Percentiles rank a stretch among this genome's conserved stretches.
Conservation (phyloP, 1,140 invertebrate species). For the Lasioglossum albipes region DNA sequence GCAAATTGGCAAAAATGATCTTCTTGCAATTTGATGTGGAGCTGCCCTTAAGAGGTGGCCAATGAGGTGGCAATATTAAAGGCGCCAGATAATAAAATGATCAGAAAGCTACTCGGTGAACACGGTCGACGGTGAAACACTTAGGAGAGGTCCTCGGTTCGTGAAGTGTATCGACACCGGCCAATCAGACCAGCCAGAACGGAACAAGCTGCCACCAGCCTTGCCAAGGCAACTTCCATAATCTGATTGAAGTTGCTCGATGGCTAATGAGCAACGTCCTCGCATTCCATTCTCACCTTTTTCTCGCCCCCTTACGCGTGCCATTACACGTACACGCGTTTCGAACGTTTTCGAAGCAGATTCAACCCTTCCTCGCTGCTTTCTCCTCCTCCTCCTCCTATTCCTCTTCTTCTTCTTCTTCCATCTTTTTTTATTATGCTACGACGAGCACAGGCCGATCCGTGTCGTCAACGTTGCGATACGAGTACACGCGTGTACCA, state of each 20-base stretch:
- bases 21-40: too few relatives aligned
- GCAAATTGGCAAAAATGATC: too few relatives aligned
- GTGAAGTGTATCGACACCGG: constrained; percentile 39
- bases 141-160: constrained; percentile 39
- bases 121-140: constrained; percentile 43
- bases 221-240: constrained; percentile 49
- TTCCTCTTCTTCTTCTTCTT: too few relatives aligned
- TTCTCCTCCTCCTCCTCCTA: too few relatives aligned
- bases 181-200: constrained; percentile 45
- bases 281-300: constrained; percentile 68
- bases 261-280: constrained; percentile 70
- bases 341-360: constrained; percentile 49
- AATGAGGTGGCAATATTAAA: background rate
- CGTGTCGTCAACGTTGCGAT: constrained; percentile 24
- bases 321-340: constrained; percentile 50
- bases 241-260: constrained; percentile 70
- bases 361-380: background rate
- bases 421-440: constrained; percentile 9
- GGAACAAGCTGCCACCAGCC: constrained; percentile 50
- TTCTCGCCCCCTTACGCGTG: constrained; percentile 51
- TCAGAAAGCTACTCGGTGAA: constrained; percentile 17
- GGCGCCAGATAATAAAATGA: constrained; percentile 63
- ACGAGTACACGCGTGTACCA: constrained; percentile 28
- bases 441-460: constrained; percentile 5
- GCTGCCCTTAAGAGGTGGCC: too few relatives aligned